These are phyloP conservation scores for Parasteatoda tepidariorum DNA, from an alignment of 1,140 invertebrate species.

Conservation along the genomic window DNA sequence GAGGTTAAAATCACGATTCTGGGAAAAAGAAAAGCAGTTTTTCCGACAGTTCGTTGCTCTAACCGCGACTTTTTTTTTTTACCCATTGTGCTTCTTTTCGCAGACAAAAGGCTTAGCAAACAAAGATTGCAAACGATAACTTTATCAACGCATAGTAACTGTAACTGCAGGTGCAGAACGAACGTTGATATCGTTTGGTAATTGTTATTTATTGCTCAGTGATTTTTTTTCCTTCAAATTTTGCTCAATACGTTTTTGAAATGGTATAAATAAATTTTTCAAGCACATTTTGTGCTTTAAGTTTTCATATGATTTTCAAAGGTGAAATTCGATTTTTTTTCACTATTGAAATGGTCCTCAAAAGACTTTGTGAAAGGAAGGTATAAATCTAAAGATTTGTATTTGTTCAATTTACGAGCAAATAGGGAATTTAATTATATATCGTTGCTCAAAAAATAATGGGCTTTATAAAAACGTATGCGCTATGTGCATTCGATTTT, in stretches of 20 bases:
- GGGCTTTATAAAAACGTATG: too few relatives aligned
- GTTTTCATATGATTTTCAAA: too few relatives aligned
- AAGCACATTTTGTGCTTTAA: too few relatives aligned
- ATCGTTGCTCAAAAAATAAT: too few relatives aligned
- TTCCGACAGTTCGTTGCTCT: conserved; percentile 24
- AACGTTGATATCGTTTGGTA: not conserved
- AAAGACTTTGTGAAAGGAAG: too few relatives aligned
- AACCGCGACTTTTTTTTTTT: not conserved
- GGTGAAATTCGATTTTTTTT: too few relatives aligned
- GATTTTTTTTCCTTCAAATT: not conserved
- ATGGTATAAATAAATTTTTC: too few relatives aligned
- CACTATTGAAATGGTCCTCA: too few relatives aligned
- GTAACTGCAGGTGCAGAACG: conserved; percentile 32
- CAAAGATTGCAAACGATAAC: not conserved
- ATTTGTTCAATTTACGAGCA: too few relatives aligned
- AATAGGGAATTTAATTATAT: too few relatives aligned
- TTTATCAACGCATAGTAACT: not conserved
- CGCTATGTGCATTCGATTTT: too few relatives aligned
- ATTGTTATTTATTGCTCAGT: not conserved
- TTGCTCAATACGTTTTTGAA: not conserved
- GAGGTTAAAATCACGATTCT: conserved; percentile 6
- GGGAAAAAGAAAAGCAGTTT: not conserved
- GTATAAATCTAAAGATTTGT: too few relatives aligned
- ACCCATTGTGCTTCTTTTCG: not conserved
- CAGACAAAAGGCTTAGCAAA: conserved; percentile 13